These are phyloP conservation scores for Cantharis rufa DNA, from an alignment of 2,888 invertebrate species.

Conservation along the genomic window DNA sequence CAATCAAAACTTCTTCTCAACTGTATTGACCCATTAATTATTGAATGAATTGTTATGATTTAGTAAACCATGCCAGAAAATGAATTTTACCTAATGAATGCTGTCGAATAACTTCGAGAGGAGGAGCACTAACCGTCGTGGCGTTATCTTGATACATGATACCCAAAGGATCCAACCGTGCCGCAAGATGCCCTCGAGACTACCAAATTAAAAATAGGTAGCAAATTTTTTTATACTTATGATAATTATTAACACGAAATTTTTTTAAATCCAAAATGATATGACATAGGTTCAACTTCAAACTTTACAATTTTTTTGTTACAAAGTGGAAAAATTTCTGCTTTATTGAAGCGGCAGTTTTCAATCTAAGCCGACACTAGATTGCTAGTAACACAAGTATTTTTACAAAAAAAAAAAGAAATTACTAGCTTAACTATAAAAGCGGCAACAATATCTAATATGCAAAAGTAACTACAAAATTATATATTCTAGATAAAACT, in stretches of 20 bases:
- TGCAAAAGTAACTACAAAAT: neutral
- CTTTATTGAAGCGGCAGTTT: neutral
- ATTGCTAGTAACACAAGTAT: neutral
- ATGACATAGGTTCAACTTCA: neutral
- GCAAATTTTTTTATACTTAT: neutral
- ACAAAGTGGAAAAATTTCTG: neutral
- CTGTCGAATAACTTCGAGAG: conserved; percentile 66
- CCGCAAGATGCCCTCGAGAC: conserved; percentile 93
- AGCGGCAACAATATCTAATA: neutral
- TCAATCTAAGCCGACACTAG: neutral
- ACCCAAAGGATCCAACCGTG: conserved; percentile 91
- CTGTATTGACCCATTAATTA: neutral
- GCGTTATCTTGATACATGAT: conserved; percentile 71
- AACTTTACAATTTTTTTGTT: neutral
- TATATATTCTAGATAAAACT: neutral
- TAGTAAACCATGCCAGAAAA: neutral
- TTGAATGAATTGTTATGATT: neutral
- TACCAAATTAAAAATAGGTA: conserved; percentile 46
- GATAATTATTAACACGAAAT: neutral
- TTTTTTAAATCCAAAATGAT: neutral
- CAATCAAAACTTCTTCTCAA: neutral
- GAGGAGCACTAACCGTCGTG: conserved; percentile 57
- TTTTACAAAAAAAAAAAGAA: neutral
- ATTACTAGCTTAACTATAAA: neutral
- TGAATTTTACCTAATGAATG: conserved; percentile 62